A percentile compares a stretch with the other conserved stretches of the same genome.
Conservation (phyloP, 2,888 invertebrate species). For the Bunonema sp. region DNA sequence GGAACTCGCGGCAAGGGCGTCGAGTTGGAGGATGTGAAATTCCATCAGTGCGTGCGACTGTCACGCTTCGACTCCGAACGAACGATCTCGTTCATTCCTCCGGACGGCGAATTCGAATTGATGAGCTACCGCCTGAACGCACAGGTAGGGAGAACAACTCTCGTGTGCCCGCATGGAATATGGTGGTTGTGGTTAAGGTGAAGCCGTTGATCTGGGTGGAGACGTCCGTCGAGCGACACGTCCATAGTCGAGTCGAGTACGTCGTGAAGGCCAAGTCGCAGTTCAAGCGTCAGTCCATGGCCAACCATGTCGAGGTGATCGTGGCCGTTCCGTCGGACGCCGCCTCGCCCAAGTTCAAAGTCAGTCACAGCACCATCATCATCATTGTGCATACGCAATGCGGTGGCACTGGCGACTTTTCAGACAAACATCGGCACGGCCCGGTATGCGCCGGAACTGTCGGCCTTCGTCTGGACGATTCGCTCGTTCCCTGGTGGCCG, state of each 20-base stretch:
- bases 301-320: conserved; percentile 92
- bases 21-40: conserved; percentile 92
- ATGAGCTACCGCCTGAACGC: conserved; percentile 64
- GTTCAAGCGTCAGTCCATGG: conserved; percentile 88
- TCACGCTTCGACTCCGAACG: conserved; percentile 94
- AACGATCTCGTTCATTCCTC: conserved; percentile 78
- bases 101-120: conserved; percentile 93
- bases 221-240: conserved; percentile 88
- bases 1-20: conserved; percentile 91
- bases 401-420: background rate
- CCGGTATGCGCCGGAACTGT: conserved; percentile 88
- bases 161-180: background rate
- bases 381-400: background rate
- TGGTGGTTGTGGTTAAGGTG: conserved; percentile 48
- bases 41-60: conserved; percentile 89
- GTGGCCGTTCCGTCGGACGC: conserved; percentile 88
- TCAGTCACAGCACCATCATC: no score
- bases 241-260: conserved; percentile 88
- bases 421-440: conserved; percentile 51
- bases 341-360: conserved; percentile 80
- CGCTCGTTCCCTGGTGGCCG: conserved; percentile 57
- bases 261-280: conserved; percentile 98
- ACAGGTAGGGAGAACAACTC: conserved; percentile 5
- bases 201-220: conserved; percentile 98
- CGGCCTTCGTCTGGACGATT: conserved; percentile 73